Conservation (phyloP, 2,113 vertebrate species). For the Lates calcarifer region DNA sequence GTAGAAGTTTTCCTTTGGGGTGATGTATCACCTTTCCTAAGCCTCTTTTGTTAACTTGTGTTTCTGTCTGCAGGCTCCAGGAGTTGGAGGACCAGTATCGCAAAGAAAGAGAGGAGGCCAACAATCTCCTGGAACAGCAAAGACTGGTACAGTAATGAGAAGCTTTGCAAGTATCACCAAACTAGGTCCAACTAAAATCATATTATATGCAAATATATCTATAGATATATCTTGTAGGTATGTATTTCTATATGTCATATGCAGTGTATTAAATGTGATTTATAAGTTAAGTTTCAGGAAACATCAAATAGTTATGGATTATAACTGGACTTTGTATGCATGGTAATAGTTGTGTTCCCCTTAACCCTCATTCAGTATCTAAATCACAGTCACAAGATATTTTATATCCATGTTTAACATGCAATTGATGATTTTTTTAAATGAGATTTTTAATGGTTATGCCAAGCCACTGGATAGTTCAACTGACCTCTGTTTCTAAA, state of each 20-base stretch:
- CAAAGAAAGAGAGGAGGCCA: constrained; percentile 94
- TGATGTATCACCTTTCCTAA: background rate
- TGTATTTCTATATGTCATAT: too few relatives aligned
- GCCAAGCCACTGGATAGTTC: background rate
- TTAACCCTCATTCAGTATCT: background rate
- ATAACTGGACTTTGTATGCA: too few relatives aligned
- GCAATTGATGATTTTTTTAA: background rate
- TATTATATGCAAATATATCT: background rate
- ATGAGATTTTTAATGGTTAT: background rate
- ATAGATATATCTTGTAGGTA: too few relatives aligned
- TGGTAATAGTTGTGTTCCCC: background rate
- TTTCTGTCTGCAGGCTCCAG: constrained; percentile 88
- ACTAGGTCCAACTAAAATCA: background rate
- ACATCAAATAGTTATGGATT: background rate
- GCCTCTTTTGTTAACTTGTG: constrained; percentile 24
- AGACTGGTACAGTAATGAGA: constrained; percentile 87
- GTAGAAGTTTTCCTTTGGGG: background rate
- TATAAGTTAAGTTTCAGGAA: background rate
- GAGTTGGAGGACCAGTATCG: constrained; percentile 98
- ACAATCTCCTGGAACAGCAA: constrained; percentile 96
- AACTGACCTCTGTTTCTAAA: background rate
- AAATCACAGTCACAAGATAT: background rate
- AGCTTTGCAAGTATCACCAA: background rate
- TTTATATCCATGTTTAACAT: background rate
- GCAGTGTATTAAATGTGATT: background rate